phyloP scores from a whole-genome alignment of 2,797 vertebrate genomes.

The Pterois miles region DNA sequence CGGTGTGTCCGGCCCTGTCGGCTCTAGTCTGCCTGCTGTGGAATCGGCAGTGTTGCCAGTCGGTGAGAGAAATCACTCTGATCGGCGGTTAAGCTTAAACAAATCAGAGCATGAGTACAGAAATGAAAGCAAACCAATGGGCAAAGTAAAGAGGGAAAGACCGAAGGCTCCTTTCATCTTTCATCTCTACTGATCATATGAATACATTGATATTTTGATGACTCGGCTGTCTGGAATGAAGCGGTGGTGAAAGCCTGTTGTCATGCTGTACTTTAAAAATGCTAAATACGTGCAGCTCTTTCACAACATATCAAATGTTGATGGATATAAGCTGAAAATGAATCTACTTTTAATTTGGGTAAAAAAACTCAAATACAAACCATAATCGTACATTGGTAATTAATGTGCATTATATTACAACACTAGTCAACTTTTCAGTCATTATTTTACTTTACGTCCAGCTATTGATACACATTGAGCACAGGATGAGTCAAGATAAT shows the following conservation, averaged over 20 bases:
- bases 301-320: background rate
- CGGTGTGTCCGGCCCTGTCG: fast-evolving
- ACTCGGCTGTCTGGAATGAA: no score
- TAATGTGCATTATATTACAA: background rate
- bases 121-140: no score
- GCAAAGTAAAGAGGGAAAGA: no score
- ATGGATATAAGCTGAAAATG: background rate
- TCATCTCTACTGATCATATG: no score
- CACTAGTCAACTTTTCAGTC: background rate
- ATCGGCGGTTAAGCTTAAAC: no score
- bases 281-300: background rate
- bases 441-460: background rate
- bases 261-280: background rate
- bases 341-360: background rate
- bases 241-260: background rate
- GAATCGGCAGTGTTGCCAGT: no score
- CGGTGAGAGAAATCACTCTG: no score
- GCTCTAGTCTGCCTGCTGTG: no score
- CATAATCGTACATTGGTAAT: background rate
- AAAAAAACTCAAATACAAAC: background rate
- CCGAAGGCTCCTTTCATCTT: no score
- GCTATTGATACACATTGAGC: background rate
- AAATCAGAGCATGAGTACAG: no score
- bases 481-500: background rate
- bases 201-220: no score